Percentiles rank a stretch among this genome's conserved stretches.
phyloP scores from a whole-genome alignment of 2,888 invertebrate species.

The Trachelus troglodyta region DNA sequence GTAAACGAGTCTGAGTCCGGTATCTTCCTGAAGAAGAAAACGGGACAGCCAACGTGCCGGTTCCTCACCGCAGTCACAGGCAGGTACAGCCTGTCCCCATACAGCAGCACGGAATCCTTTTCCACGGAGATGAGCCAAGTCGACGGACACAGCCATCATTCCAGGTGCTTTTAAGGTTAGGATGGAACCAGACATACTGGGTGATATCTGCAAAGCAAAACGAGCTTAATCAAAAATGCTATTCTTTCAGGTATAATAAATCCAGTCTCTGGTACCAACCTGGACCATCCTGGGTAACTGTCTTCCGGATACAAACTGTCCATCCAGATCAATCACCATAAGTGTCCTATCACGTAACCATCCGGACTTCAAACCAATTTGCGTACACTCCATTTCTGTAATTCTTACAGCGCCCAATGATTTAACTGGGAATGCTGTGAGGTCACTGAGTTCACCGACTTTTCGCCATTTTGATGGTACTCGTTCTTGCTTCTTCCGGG shows the following conservation, averaged over 20 bases:
- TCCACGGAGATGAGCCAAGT: slow-evolving; percentile 64
- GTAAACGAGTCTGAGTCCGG: slow-evolving; percentile 71
- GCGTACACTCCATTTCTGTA: slow-evolving; percentile 68
- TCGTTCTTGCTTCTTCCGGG: slow-evolving; percentile 38
- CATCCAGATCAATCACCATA: slow-evolving; percentile 71
- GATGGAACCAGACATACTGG: slow-evolving; percentile 68
- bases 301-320: slow-evolving; percentile 72
- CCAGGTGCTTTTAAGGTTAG: slow-evolving; percentile 70
- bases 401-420: slow-evolving; percentile 70
- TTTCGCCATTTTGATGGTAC: slow-evolving; percentile 70
- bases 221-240: background rate
- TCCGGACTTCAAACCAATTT: slow-evolving; percentile 69
- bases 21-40: slow-evolving; percentile 68
- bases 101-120: slow-evolving; percentile 67
- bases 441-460: slow-evolving; percentile 70
- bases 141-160: slow-evolving; percentile 70
- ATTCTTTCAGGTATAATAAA: background rate
- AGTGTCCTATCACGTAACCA: slow-evolving; percentile 72
- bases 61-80: slow-evolving; percentile 79
- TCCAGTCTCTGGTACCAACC: slow-evolving; percentile 33
- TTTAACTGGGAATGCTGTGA: slow-evolving; percentile 72
- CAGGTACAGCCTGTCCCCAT: slow-evolving; percentile 71
- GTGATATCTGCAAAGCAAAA: slow-evolving; percentile 59
- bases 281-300: slow-evolving; percentile 70
- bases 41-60: slow-evolving; percentile 80